Base-by-base conservation (phyloP, 2,113 vertebrate species). In the Ascaphus truei region DNA sequence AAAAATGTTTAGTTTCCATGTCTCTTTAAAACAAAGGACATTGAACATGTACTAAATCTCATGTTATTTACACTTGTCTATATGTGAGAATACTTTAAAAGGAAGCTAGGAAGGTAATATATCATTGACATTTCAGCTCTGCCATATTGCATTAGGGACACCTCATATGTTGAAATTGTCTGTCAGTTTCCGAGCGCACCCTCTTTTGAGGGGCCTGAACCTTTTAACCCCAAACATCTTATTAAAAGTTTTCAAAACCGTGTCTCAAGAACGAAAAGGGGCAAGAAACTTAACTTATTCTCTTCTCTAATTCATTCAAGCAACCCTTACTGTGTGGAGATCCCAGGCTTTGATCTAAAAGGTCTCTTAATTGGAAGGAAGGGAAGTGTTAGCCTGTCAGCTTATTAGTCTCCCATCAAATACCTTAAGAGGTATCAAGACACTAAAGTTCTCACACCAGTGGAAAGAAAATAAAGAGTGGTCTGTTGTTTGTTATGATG, bases 321-420 rank as follows among this genome's bases (percentile, higher is more conserved):
- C 83, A 83, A 77, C 81, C 75, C 80, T 15, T 80, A 84, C 91
- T 87, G 94, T 89, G 92, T 85, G 86, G 87, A 83, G 77, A 88
- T 89, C 91, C 83, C 83, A 79, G 80, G 80, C 90, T 92, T 96
- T 96, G 93, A 98, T 95, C 92, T 93, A 85, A 84, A 91, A 90
- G n/a, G 89, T 81, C 86, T 89, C 89, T 91, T 96, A 96, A 98
- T 98, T 98, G 94, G 95, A 92, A 95, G 94, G 95, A 96, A 96
- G 93, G 93, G 89, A 92, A 96, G 94, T 95, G 93, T 92, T 93
- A 93, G 93, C 86, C 92, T 91, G 93, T 87, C 91, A 92, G 91
- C 88, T 89, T 93, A 92, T 94, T 91, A 93, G 92, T 91, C 90
- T 92, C 92, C 90, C 91, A 90, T 94, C 91, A 92, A 91, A 92